Percentiles rank a stretch among this genome's conserved stretches.
phyloP scores from a whole-genome alignment of 1,140 invertebrate species.

The Cotesia glomerata region DNA sequence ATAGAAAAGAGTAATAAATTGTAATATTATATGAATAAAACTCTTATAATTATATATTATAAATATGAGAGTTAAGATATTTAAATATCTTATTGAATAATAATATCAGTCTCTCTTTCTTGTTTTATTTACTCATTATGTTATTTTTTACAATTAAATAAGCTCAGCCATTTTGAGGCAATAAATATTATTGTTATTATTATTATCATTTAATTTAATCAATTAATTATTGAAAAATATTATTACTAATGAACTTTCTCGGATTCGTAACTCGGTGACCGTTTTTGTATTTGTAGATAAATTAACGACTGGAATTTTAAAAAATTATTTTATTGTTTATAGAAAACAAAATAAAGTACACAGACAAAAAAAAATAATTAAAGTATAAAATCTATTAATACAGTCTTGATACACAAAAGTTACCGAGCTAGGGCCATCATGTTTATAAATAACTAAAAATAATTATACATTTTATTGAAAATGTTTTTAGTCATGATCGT shows the following conservation, averaged over 20 bases:
- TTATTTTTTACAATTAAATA: constrained; percentile 8
- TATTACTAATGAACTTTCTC: not conserved
- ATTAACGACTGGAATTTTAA: not conserved
- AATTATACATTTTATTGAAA: too few species aligned
- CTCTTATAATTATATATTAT: not conserved
- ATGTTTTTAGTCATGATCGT: too few species aligned
- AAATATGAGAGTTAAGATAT: not conserved
- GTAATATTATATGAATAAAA: not conserved
- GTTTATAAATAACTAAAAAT: not conserved
- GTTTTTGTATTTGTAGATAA: constrained; percentile 2
- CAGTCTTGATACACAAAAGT: not conserved
- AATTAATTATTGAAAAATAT: not conserved
- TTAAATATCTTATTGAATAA: not conserved
- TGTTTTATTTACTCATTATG: constrained; percentile 37
- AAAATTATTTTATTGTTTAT: not conserved
- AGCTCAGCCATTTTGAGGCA: constrained; percentile 53
- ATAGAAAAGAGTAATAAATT: not conserved
- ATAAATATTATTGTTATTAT: constrained; percentile 45
- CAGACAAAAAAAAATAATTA: not conserved
- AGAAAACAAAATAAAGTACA: not conserved
- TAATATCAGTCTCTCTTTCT: constrained; percentile 26
- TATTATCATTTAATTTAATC: not conserved
- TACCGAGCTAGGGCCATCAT: not conserved
- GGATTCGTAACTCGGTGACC: not conserved
- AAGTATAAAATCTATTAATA: not conserved